Evolutionary conservation across 2,888 invertebrate species (phyloP), one percentile per base, ranked within the genome.

Genomic region (Drosophila eohydei): DNA sequence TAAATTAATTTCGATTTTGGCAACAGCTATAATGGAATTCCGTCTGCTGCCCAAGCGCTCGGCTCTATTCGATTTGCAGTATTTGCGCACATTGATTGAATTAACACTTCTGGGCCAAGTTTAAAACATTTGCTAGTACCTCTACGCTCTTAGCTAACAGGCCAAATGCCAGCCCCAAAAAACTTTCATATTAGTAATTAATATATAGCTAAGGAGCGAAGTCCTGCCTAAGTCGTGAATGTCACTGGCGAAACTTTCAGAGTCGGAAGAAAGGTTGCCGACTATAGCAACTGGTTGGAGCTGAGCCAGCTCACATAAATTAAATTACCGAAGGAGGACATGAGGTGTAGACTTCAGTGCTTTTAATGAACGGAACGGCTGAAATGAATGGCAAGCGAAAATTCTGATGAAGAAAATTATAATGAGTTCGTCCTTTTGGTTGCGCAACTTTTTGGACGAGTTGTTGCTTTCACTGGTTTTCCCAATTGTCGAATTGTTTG

Each of bases 151-250:
- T 26, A n/a, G 9, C 28, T 16, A 16, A 14, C 62, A 36, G 64
- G 40, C 52, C 21, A 51, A 55, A 72, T 63, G 44, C 30, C 50
- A 60, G 54, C 44, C 40, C 40, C 30, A 44, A 16, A 57, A 82
- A 84, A 84, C 84, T 78, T 85, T 80, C 57, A 73, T 80, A 82
- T 82, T 87, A 84, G 74, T 82, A 80, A 82, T 84, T 84, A 83
- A 84, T 84, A 82, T 69, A 58, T 40, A 44, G 50, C 73, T 48
- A 32, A 40, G 55, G 36, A 57, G 66, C 36, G 55, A 34, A 59
- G 63, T 40, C n/a, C 57, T 30, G 57, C 38, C 71, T 48, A 48
- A 46, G 46, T 9, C 28, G n/a, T 6, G 61, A 72, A 75, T 79
- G 72, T 72, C 79, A 68, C 55, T 60, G 65, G 44, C 55, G 66